Evolutionary conservation across 2,797 vertebrate species (phyloP).

Genomic region (Sitta carolinensis): DNA sequence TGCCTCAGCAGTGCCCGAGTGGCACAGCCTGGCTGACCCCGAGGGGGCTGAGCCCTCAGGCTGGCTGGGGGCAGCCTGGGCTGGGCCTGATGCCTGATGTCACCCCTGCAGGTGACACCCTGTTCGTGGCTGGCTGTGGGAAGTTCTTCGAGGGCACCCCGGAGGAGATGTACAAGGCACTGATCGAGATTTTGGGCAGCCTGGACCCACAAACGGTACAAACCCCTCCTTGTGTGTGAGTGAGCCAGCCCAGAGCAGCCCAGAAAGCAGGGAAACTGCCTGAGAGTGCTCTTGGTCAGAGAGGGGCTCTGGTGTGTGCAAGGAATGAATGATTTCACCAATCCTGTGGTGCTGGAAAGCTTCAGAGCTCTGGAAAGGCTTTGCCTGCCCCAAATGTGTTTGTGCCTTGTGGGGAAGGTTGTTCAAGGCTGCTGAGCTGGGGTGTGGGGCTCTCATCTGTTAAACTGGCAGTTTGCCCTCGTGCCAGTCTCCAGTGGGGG

Average conservation of each 20-base stretch:
- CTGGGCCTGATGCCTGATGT: background rate
- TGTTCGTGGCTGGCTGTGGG: constrained; percentile 95
- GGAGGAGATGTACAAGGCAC: constrained; percentile 93
- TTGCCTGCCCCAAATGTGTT: background rate
- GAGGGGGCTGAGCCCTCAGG: background rate
- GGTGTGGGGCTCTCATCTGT: background rate
- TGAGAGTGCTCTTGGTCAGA: background rate
- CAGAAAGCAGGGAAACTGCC: background rate
- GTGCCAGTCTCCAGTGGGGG: no score
- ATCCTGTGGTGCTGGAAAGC: background rate
- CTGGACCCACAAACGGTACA: constrained; percentile 90
- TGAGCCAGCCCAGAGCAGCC: background rate
- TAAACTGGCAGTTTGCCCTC: background rate
- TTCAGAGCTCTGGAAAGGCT: background rate
- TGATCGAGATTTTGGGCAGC: constrained; percentile 88
- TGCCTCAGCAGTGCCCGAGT: background rate
- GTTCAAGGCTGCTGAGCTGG: background rate
- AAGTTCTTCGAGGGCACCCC: constrained; percentile 98
- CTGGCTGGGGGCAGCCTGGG: background rate
- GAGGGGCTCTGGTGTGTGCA: background rate
- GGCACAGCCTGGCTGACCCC: background rate
- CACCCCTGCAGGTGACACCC: constrained; percentile 85
- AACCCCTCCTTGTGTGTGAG: background rate
- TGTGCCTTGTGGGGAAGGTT: background rate
- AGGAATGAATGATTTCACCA: fast-evolving